Percentiles rank a stretch among this genome's conserved stretches.
phyloP scores from a whole-genome alignment of 2,797 vertebrate species.

The Gymnocypris eckloni region DNA sequence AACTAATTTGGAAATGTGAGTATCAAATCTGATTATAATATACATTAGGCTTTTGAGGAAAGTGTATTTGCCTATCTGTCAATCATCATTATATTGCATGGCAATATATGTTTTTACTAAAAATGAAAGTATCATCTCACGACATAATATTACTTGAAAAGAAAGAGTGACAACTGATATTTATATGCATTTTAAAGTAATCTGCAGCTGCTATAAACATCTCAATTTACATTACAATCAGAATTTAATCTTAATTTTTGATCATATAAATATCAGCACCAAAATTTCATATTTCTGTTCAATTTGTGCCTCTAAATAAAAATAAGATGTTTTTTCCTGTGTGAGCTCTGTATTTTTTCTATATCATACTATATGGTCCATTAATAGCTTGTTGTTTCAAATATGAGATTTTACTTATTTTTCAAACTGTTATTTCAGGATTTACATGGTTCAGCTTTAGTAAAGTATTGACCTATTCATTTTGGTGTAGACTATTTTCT shows the following conservation, averaged over 20 bases:
- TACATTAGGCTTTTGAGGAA: background rate
- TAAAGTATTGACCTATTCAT: background rate
- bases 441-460: background rate
- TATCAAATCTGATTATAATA: background rate
- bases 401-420: background rate
- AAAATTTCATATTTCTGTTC: background rate
- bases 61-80: background rate
- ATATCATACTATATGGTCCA: background rate
- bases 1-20: background rate
- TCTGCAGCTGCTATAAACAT: background rate
- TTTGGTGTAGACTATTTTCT: background rate
- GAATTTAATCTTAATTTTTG: background rate
- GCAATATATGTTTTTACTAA: background rate
- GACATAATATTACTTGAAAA: background rate
- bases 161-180: background rate
- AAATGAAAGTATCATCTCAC: background rate
- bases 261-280: background rate
- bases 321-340: background rate
- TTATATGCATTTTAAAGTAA: background rate
- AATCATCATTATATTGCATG: background rate
- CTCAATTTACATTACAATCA: background rate
- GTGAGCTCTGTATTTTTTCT: background rate
- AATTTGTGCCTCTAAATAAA: background rate
- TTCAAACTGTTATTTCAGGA: background rate
- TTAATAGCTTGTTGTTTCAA: background rate